Base-by-base conservation (phyloP, 2,113 vertebrate genomes). In the Mionectes macconnelli region DNA sequence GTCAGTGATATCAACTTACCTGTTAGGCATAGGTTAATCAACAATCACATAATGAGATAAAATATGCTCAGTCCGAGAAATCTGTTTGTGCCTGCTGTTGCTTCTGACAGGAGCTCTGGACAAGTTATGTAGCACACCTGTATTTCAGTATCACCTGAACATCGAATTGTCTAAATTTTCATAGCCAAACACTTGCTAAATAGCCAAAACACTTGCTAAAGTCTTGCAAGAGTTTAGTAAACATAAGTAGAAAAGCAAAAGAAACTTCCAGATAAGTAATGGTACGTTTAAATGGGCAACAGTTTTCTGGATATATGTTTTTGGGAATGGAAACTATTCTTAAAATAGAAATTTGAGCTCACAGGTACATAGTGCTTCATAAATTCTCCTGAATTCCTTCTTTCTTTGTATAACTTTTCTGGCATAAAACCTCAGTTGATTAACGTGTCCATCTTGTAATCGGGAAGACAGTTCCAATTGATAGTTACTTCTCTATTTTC, bases 1-100 rank as follows among this genome's bases (percentile, higher is more conserved):
- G 42, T 62, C 72, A 77, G 4, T 60, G 23, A 47, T 62, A 73
- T 84, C 87, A 84, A 62, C 40, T 56, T 86, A 77, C 56, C 76
- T 92, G 49, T 77, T 83, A 90, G 70, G 75, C 47, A 76, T 47
- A 88, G 63, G 33, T 84, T 94, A 89, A 96, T 91, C 88, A 95
- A 72, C 14, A 7, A 45, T 70, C 75, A 75, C 49, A 53, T 87
- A 68, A 93, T 55, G 50, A 86, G 62, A 66, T 42, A 57, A 89
- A 83, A 94, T 68, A 83, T 91, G 55, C 57, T 92, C 0, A 1
- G 69, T 69, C 81, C 87, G 80, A 84, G 52, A 90, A 92, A 74
- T 92, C 69, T 90, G 39, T 57, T 80, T 74, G 30, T 77, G 75
- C 42, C 74, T 85, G 52, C 85, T 87, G 42, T 77, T 93, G 75